These are phyloP conservation scores for Chionomys nivalis DNA, from an alignment of 2,113 vertebrate species.

Conservation along the genomic window DNA sequence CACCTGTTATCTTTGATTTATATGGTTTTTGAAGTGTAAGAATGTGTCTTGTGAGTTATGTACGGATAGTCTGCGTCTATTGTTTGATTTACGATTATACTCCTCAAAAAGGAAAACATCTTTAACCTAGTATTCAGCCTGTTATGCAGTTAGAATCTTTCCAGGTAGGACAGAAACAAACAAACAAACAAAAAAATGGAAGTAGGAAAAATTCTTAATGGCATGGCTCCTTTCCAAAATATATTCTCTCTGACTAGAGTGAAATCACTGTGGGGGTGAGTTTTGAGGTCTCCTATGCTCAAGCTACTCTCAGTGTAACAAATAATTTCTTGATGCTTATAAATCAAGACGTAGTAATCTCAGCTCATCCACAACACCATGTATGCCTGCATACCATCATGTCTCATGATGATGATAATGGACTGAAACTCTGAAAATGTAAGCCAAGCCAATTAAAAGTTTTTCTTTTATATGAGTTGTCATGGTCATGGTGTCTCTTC, in stretches of 20 bases:
- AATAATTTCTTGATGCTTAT: too few species aligned
- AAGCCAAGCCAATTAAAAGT: too few species aligned
- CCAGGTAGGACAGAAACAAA: neutral
- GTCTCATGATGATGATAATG: too few species aligned
- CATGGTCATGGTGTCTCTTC: too few species aligned
- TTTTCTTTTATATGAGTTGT: too few species aligned
- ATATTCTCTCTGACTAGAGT: neutral
- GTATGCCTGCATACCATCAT: too few species aligned
- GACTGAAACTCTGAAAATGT: too few species aligned
- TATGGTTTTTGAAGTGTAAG: neutral
- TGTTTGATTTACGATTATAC: neutral
- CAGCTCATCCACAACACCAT: too few species aligned
- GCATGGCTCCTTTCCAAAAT: neutral
- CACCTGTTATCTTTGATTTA: neutral
- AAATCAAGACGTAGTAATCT: too few species aligned
- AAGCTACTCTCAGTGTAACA: too few species aligned
- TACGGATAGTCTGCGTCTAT: neutral
- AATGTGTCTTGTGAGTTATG: neutral
- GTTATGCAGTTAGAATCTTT: neutral
- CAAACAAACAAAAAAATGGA: neutral
- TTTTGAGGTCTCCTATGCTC: too few species aligned
- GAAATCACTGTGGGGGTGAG: neutral
- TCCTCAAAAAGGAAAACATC: constrained; percentile 12
- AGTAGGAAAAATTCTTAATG: neutral
- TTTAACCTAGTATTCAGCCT: neutral